These are phyloP conservation scores for Dorcus parallelipipedus DNA, from an alignment of 2,888 invertebrate species.

Conservation along the genomic window DNA sequence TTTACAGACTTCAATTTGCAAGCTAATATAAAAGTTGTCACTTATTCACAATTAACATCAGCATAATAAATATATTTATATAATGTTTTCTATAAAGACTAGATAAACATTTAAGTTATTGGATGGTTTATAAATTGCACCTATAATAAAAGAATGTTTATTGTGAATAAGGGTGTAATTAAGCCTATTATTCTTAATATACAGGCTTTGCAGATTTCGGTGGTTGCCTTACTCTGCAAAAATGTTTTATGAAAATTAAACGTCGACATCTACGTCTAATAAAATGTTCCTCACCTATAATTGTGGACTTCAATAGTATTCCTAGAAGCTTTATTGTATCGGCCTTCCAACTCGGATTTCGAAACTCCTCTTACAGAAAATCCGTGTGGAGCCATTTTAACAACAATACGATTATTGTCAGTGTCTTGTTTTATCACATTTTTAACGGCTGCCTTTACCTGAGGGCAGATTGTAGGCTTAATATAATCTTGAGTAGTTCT, in stretches of 20 bases:
- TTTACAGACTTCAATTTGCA: too few species aligned
- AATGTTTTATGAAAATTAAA: neutral
- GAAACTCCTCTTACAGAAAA: constrained; percentile 39
- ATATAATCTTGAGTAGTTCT: constrained; percentile 74
- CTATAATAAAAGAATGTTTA: neutral
- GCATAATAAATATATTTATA: too few species aligned
- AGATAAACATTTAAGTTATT: too few species aligned
- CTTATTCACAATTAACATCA: too few species aligned
- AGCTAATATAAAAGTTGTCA: too few species aligned
- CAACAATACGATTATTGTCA: constrained; percentile 41
- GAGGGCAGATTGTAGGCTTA: constrained; percentile 67
- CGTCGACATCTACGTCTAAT: too few species aligned
- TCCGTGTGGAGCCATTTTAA: constrained; percentile 44
- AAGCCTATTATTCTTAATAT: constrained; percentile 23
- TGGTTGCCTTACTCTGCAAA: constrained; percentile 36
- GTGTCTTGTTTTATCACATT: constrained; percentile 54
- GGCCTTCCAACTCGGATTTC: constrained; percentile 46
- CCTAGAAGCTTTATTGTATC: constrained; percentile 45
- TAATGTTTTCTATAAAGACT: too few species aligned
- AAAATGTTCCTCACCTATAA: constrained; percentile 35
- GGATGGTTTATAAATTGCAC: neutral
- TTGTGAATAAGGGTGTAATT: neutral
- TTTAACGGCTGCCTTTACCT: constrained; percentile 64
- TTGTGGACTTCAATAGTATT: constrained; percentile 45
- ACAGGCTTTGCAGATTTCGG: constrained; percentile 40